Evolutionary conservation across 1,140 invertebrate genomes (phyloP), one percentile per base, ranked within the genome.

Genomic region (Eueides isabella): DNA sequence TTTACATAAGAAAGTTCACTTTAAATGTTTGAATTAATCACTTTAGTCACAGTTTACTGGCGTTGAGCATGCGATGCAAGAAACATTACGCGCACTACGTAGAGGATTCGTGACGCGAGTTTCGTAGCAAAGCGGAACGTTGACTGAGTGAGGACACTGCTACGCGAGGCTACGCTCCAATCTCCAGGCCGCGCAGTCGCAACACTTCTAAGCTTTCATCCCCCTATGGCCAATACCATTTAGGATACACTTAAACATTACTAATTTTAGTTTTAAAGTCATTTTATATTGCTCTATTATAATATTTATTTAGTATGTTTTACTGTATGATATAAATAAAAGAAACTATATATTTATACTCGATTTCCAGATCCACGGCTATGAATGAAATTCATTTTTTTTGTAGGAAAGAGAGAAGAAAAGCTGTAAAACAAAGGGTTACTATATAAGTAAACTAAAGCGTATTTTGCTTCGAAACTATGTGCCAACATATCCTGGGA

Each of bases 31-130:
- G 79, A 83, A 80, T 85, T 87, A 81, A 85, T 86, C 86, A 90
- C 87, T 90, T 84, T 79, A 67, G 80, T 85, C 88, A 90, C 88
- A 87, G 74, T 85, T 83, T 84, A 86, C 74, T 84, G 80, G 75
- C 61, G 72, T 78, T 81, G 67, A 83, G 33, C 68, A 87, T 82
- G 84, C 82, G 81, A 85, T 82, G 80, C 81, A 79, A 78, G 74
- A 70, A 84, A 80, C 88, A 88, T 88, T 84, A 83, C 85, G 85
- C 77, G 77, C 62, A 30, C 35, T 65, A 48, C 62, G 84, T 71
- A 81, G 67, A 9, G 23, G 48, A 19, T 2, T 2, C 48, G 48
- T 55, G n/a, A 55, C 48, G 9, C 19, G 19, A 11, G 19, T 55
- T 80, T 71, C 75, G 68, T 75, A 79, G 76, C 4, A 9, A 68